phyloP scores from a whole-genome alignment of 2,888 invertebrate species.

The Pocota personata region DNA sequence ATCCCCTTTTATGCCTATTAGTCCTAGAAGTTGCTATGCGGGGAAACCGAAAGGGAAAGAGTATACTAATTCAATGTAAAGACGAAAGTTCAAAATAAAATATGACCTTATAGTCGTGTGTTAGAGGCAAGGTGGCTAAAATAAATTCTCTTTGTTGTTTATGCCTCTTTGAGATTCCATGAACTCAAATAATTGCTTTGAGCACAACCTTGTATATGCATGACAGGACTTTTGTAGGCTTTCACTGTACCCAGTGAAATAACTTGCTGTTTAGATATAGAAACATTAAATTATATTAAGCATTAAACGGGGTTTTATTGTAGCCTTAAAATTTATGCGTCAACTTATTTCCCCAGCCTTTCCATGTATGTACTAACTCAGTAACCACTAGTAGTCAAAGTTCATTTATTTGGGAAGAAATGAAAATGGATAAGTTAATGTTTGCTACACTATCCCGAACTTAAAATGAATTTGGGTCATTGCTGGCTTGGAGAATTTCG shows the following conservation, averaged over 20 bases:
- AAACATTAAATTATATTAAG: conserved; percentile 3
- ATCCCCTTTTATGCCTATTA: conserved; percentile 55
- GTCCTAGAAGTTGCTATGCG: conserved; percentile 10
- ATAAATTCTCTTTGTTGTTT: not conserved
- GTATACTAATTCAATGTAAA: conserved; percentile 5
- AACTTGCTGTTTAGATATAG: not conserved
- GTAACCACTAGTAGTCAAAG: too few species aligned
- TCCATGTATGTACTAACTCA: too few species aligned
- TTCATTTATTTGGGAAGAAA: too few species aligned
- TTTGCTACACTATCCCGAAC: too few species aligned
- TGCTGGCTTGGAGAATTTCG: too few species aligned
- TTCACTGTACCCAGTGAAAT: not conserved
- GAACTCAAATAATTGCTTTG: conserved; percentile 11
- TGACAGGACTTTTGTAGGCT: not conserved
- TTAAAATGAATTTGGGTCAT: too few species aligned
- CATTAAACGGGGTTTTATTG: not conserved
- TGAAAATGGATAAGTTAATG: too few species aligned
- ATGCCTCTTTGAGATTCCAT: not conserved
- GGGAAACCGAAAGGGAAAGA: not conserved
- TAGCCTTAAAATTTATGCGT: not conserved
- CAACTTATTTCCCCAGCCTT: too few species aligned
- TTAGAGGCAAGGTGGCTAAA: not conserved
- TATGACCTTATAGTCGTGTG: not conserved
- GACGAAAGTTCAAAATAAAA: conserved; percentile 18
- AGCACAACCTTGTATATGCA: not conserved